phyloP scores from a whole-genome alignment of 2,113 vertebrate genomes.

The Gymnogyps californianus region DNA sequence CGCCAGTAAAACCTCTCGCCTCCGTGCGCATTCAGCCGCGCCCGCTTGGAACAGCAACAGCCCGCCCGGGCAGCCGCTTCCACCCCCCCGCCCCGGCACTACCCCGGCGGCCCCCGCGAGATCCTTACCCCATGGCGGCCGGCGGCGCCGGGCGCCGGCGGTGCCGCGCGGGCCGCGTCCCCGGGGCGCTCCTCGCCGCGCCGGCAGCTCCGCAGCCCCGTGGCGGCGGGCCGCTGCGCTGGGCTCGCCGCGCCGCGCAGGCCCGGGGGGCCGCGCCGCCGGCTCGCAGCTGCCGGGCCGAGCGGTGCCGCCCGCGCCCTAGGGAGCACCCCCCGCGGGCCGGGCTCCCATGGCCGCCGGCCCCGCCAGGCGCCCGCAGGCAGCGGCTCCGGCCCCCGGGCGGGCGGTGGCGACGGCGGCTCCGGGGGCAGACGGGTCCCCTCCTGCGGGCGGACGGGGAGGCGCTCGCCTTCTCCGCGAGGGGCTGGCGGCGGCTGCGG shows the following conservation, averaged over 20 bases:
- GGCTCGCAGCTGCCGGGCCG: neutral
- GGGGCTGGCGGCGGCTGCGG: neutral
- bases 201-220: constrained; percentile 22
- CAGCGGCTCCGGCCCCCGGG: constrained; percentile 14
- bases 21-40: neutral
- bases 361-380: neutral
- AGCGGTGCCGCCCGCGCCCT: neutral
- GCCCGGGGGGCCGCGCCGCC: constrained; percentile 19
- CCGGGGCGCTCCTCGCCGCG: constrained; percentile 23
- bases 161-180: neutral
- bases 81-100: neutral
- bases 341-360: neutral
- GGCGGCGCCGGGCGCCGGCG: constrained; percentile 19
- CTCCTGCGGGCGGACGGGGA: neutral
- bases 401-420: neutral
- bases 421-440: neutral
- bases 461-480: neutral
- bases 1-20: neutral
- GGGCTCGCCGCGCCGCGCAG: constrained; percentile 13
- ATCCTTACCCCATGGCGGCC: constrained; percentile 77
- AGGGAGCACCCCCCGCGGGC: neutral
- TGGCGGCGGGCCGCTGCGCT: neutral
- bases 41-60: neutral
- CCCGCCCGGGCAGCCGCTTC: neutral
- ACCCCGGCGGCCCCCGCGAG: neutral